Evolutionary conservation across 2,888 invertebrate species (phyloP), one percentile per base, ranked within the genome.

Genomic region (Leucophenga maculata): DNA sequence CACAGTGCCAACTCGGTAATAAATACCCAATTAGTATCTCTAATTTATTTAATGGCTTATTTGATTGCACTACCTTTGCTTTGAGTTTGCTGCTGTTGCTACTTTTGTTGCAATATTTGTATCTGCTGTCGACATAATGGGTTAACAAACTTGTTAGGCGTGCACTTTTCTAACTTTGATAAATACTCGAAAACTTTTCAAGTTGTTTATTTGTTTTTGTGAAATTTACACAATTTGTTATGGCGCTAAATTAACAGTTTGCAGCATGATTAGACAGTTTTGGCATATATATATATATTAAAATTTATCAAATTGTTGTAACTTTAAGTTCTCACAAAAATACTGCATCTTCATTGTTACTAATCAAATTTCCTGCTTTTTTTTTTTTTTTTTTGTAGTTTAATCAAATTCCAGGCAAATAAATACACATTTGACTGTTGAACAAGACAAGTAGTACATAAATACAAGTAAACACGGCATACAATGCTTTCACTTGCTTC

Each of bases 1-100:
- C 6, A 48, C 14, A 48, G 14, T 67, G 46, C 57, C 44, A 44
- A 62, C 62, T 73, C 26, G 64, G 67, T 74, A 73, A 78, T 82
- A 83, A 82, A 78, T 82, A 82, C 78, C 84, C 77, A 82, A 83
- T 82, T 82, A 82, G 82, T 82, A 74, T 72, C 73, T 73, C 59
- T 75, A 73, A 83, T 82, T 82, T 80, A 71, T 75, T 73, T 75
- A 82, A 80, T 76, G 73, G 72, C 69, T 70, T 69, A 71, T 67
- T 76, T 74, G 77, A 83, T 75, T 77, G 75, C 59, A 48, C 32
- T 67, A 71, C 67, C 69, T 32, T 50, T 54, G 64, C 55, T 69
- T 67, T 50, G 22, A 65, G 62, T 57, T 60, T n/a, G 32, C 31
- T 6, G n/a, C 62, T 62, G 16, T 39, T 50, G 18, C 32, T 8